Percentiles rank a stretch among this genome's conserved stretches.
Conservation (phyloP, 53 echinoderm and acorn worm species). For the Holothuria leucospilota region DNA sequence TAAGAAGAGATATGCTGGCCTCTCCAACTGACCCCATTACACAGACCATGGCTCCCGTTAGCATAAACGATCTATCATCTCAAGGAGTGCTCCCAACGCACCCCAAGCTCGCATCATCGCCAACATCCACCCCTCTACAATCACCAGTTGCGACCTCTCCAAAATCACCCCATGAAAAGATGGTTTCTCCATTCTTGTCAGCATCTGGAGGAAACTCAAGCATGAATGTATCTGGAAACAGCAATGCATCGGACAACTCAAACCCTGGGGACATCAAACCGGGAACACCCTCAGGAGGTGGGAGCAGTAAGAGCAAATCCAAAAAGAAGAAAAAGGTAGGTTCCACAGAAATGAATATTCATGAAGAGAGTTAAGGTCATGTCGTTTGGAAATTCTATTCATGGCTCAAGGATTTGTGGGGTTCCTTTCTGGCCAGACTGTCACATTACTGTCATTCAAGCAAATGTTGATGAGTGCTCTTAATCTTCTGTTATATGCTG, state of each 20-base stretch:
- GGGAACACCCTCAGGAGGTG: conserved; percentile 49
- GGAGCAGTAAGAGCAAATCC: conserved; percentile 82
- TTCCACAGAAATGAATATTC: background rate
- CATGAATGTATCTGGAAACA: conserved; percentile 74
- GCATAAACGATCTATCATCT: conserved; percentile 78
- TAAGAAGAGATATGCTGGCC: conserved; percentile 79
- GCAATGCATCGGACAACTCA: conserved; percentile 89
- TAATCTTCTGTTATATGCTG: no score
- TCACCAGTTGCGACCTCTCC: conserved; percentile 86
- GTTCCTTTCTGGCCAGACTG: no score
- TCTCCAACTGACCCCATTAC: conserved; percentile 76
- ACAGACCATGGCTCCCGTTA: conserved; percentile 78
- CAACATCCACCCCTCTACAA: conserved; percentile 78
- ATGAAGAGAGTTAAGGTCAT: no score
- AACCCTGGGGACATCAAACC: conserved; percentile 74
- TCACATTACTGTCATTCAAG: no score
- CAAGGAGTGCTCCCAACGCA: conserved; percentile 70
- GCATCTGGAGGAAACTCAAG: conserved; percentile 68
- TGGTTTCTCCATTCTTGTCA: conserved; percentile 91
- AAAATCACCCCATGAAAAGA: conserved; percentile 86
- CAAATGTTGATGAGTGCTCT: no score
- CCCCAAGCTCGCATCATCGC: conserved; percentile 56
- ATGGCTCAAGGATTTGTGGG: no score
- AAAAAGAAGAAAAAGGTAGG: conserved; percentile 97
- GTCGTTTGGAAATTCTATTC: background rate